These are phyloP conservation scores for Ischnus inquisitorius DNA, from an alignment of 2,888 invertebrate genomes.

Conservation along the genomic window DNA sequence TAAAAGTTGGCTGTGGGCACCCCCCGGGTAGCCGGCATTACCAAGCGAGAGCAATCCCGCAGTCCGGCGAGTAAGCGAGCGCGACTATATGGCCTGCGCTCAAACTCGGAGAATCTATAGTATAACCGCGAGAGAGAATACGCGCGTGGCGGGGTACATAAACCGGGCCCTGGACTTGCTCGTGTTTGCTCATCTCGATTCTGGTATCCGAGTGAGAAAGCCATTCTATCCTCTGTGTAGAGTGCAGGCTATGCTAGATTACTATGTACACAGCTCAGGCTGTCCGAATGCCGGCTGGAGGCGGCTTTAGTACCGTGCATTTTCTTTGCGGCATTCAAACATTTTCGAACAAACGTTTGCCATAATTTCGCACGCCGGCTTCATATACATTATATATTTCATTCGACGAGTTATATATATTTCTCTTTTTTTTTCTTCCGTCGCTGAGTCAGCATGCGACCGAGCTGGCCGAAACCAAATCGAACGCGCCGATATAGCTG, in stretches of 20 bases:
- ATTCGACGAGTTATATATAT: background rate
- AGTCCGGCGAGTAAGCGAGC: constrained; percentile 28
- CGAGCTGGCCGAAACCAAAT: constrained; percentile 13
- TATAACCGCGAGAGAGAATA: constrained; percentile 35
- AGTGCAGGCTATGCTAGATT: background rate
- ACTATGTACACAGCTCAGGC: constrained; percentile 3
- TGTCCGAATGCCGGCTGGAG: background rate
- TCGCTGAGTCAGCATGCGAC: constrained; percentile 21
- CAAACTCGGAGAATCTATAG: constrained; percentile 25
- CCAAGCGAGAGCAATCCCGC: constrained; percentile 56
- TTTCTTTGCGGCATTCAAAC: background rate
- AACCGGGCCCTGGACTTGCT: background rate
- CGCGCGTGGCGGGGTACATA: constrained; percentile 9
- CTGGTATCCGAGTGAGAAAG: constrained; percentile 25
- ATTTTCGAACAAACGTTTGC: background rate
- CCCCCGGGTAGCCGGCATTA: constrained; percentile 56
- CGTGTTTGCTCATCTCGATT: constrained; percentile 50
- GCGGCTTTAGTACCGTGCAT: background rate
- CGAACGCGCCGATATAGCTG: constrained; percentile 40
- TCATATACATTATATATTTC: constrained; percentile 6
- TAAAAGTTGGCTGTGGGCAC: constrained; percentile 73
- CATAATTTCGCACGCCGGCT: background rate
- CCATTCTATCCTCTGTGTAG: constrained; percentile 38
- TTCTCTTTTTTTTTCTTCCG: constrained; percentile 21
- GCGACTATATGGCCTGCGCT: constrained; percentile 2